These are phyloP conservation scores for Epinephelus cyanopodus DNA, from an alignment of 2,113 vertebrate genomes.

Conservation along the genomic window DNA sequence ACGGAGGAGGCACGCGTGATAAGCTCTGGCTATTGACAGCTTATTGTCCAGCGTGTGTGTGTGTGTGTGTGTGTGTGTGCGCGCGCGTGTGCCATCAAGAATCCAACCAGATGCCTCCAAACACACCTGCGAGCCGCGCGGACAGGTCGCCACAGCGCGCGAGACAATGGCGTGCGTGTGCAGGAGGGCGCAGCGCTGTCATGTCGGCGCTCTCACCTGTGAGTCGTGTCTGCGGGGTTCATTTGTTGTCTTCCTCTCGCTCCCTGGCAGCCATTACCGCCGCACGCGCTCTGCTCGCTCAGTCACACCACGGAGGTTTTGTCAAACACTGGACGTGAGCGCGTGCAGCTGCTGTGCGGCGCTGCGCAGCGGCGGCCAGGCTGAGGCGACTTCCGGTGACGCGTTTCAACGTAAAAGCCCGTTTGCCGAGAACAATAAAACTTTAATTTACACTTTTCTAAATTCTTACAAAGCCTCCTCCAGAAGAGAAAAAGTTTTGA, in stretches of 20 bases:
- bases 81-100: constrained; percentile 30
- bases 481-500: too few species aligned
- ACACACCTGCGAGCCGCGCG: constrained; percentile 58
- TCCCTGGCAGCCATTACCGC: constrained; percentile 83
- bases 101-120: constrained; percentile 27
- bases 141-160: constrained; percentile 14
- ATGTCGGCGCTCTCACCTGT: constrained; percentile 56
- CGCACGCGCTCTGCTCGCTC: constrained; percentile 67
- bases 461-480: too few species aligned
- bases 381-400: constrained; percentile 9
- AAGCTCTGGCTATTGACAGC: constrained; percentile 48
- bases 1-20: constrained; percentile 7
- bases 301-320: constrained; percentile 48
- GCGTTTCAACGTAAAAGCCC: constrained; percentile 57
- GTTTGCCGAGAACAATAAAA: neutral
- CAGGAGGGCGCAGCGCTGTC: constrained; percentile 25
- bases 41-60: constrained; percentile 63
- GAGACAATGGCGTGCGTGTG: constrained; percentile 18
- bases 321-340: constrained; percentile 64
- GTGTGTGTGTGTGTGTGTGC: constrained; percentile 8
- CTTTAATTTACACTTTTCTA: too few species aligned
- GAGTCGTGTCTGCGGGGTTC: constrained; percentile 58
- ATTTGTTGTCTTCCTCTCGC: constrained; percentile 74
- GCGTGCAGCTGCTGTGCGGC: constrained; percentile 61
- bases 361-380: constrained; percentile 19